Evolutionary conservation across 2,888 invertebrate species (phyloP).

Genomic region (Cistogaster globosa): DNA sequence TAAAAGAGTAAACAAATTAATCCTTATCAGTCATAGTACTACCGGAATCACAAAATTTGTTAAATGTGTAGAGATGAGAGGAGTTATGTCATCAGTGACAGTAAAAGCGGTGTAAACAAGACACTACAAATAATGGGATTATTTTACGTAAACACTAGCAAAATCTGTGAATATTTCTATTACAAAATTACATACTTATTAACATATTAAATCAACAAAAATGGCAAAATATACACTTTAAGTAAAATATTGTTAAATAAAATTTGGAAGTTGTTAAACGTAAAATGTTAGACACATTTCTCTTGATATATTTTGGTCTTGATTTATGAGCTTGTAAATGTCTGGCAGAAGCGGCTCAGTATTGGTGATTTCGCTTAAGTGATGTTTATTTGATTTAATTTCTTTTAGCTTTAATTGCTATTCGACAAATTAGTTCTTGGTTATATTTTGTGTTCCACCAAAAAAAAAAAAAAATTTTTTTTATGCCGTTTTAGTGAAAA

Average conservation of each 20-base stretch:
- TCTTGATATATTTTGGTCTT: too few species aligned
- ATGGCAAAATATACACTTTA: constrained; percentile 12
- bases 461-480: too few species aligned
- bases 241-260: background rate
- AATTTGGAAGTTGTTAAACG: too few species aligned
- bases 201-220: constrained; percentile 10
- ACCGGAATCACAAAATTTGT: constrained; percentile 21
- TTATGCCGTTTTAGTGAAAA: too few species aligned
- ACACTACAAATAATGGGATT: constrained; percentile 52
- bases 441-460: too few species aligned
- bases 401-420: too few species aligned
- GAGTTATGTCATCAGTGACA: constrained; percentile 38
- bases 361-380: too few species aligned
- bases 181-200: constrained; percentile 4
- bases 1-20: constrained; percentile 62
- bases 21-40: constrained; percentile 50
- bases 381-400: too few species aligned
- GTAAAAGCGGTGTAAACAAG: constrained; percentile 61
- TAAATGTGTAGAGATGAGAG: background rate
- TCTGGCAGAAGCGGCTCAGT: too few species aligned
- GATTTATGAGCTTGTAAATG: too few species aligned
- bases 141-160: constrained; percentile 40
- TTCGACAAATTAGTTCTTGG: too few species aligned
- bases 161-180: constrained; percentile 21
- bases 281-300: too few species aligned